Base-by-base conservation (phyloP, 2,797 vertebrate genomes). In the Bucorvus abyssinicus region DNA sequence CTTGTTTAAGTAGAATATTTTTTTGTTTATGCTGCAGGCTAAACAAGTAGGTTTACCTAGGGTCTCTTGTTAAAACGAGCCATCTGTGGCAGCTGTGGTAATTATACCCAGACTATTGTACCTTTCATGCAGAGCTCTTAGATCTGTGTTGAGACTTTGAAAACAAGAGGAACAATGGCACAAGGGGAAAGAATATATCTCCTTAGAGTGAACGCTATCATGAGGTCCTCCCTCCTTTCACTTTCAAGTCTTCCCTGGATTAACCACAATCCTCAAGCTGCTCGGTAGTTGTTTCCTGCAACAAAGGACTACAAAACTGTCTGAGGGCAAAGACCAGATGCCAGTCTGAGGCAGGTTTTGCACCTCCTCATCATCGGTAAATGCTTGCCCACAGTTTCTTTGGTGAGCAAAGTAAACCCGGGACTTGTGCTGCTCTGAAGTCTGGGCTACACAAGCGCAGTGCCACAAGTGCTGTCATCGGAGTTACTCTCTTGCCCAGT, bases 21-120 rank as follows among this genome's bases (percentile, higher is more conserved):
- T 96, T 97, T 97, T 98, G 98, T 98, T 98, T 98, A 98, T 98
- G 97, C 98, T 97, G 85, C 95, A 97, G 98, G 98, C 98, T 95
- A 98, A 97, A 98, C 97, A 97, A 96, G 90, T 94, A 96, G 95
- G 95, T 96, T 97, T 96, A 97, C 90, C 96, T 96, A 92, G 94
- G 97, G 97, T 97, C 97, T 97, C 89, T 97, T 97, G 97, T 97
- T 97, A 97, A 97, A 98, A 97, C 94, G 97, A 98, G 96, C 97
- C 97, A 98, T 98, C 97, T 97, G 97, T 89, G 97, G 97, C 97
- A 97, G 96, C 96, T 80, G 91, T 95, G 95, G 97, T 96, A 96
- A 97, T 97, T 97, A 97, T 94, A 97, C 94, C 87, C 95, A 97
- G 89, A 97, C 96, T 96, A 96, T 94, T 94, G 96, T 97, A 97